Base-by-base conservation (phyloP, 2,797 vertebrate genomes). In the Poecilia wingei region DNA sequence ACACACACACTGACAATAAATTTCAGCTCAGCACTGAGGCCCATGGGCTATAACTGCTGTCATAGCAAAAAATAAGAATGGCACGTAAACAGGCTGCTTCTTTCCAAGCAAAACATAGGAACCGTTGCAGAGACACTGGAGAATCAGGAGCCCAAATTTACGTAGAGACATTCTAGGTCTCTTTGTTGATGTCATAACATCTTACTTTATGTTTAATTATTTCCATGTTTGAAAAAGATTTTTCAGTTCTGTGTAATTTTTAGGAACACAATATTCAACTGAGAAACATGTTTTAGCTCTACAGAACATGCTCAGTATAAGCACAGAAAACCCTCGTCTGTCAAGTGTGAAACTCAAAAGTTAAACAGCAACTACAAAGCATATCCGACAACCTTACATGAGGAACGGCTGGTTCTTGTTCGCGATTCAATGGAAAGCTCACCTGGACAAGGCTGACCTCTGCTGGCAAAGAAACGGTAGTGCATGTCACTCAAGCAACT, bases 401-500 rank as follows among this genome's bases (percentile, higher is more conserved):
- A 79, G 41, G 14, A 72, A 22, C 25, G 1, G 64, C 16, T 43
- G 10, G 47, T 5, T 76, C n/a, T 22, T 46, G 20, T 25, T 8
- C n/a, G 28, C 9, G 12, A 10, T 31, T 13, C 28, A 46, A 28
- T 33, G 31, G 13, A 53, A 45, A 16, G 16, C 28, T 43, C 22
- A 12, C 39, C 39, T 43, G 39, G 39, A 43, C 66, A 69, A 83
- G 82, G 0, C 72, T 90, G 92, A 83, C 92, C 89, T 83, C 92
- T 94, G 81, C 84, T 93, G 94, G 91, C 0, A 3, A 12, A 78
- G 80, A 70, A 39, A 0, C 2, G 69, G 69, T 12, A 90, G 13
- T 90, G 55, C 92, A 81, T 1, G n/a, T 18, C 13, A 4, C 6
- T 22, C 4, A 68, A 33, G 20, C 36, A 31, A 31, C 14, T 18